Evolutionary conservation across 2,113 vertebrate genomes (phyloP).

Genomic region (Pseudolaguvia tuberculata): DNA sequence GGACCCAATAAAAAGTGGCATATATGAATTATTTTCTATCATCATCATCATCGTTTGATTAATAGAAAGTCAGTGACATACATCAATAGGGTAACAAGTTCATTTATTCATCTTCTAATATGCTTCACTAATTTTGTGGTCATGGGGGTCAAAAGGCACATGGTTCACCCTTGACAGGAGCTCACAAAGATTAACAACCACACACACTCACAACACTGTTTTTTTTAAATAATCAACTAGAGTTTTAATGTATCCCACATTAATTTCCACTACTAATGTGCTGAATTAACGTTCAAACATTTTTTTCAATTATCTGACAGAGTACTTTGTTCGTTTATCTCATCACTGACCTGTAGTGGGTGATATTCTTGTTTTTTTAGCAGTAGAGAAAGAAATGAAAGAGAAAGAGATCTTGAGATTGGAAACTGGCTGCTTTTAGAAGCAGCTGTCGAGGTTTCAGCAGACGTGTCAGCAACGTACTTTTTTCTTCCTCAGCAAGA

Average conservation of each 20-base stretch:
- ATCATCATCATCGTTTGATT: too few relatives aligned
- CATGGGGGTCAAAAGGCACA: too few relatives aligned
- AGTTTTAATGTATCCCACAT: background rate
- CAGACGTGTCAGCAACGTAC: constrained; percentile 36
- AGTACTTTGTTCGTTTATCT: background rate
- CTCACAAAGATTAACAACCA: too few relatives aligned
- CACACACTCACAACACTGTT: too few relatives aligned
- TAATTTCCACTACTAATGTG: background rate
- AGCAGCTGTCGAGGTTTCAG: constrained; percentile 30
- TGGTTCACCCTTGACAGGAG: too few relatives aligned
- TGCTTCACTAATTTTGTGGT: too few relatives aligned
- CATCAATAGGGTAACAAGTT: background rate
- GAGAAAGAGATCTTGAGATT: constrained; percentile 15
- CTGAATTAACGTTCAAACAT: too few relatives aligned
- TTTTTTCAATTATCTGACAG: background rate
- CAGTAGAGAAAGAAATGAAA: constrained; percentile 15
- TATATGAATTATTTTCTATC: too few relatives aligned
- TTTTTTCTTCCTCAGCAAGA: constrained; percentile 25
- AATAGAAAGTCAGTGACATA: background rate
- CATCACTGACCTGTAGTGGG: constrained; percentile 3
- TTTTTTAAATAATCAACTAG: background rate
- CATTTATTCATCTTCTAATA: too few relatives aligned
- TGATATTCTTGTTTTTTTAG: background rate
- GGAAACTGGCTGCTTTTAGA: constrained; percentile 28
- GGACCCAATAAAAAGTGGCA: too few relatives aligned